phyloP scores from a whole-genome alignment of 2,113 vertebrate species.

The Chlamydotis undulata region DNA sequence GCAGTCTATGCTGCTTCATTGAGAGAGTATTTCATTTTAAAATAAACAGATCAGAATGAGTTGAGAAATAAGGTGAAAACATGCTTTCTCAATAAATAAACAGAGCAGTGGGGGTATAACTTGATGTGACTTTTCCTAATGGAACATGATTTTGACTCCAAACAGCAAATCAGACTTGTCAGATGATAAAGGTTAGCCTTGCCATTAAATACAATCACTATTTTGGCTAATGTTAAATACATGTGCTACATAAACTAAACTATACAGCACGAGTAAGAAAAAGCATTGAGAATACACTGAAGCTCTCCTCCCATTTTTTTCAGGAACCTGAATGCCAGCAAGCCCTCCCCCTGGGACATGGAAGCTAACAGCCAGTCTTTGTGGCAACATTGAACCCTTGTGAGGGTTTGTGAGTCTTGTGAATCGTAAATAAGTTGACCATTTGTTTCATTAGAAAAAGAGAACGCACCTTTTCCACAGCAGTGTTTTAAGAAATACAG shows the following conservation, averaged over 20 bases:
- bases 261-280: not conserved
- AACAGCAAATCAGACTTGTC: constrained; percentile 33
- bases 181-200: constrained; percentile 36
- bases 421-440: not conserved
- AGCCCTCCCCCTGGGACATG: not conserved
- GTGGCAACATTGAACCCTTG: not conserved
- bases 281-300: not conserved
- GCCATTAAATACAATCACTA: not conserved
- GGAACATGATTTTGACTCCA: constrained; percentile 54
- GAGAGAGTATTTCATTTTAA: constrained; percentile 35
- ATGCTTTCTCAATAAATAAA: constrained; percentile 59
- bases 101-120: not conserved
- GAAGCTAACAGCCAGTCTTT: not conserved
- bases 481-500: not conserved
- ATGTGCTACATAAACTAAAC: not conserved
- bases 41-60: constrained; percentile 37
- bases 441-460: not conserved
- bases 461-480: not conserved
- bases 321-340: not conserved
- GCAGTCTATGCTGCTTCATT: not conserved
- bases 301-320: not conserved
- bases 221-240: not conserved
- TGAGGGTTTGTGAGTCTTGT: not conserved
- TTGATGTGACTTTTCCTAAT: constrained; percentile 30
- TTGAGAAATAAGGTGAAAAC: constrained; percentile 67